phyloP scores from a whole-genome alignment of 2,888 invertebrate genomes.

The Sesia apiformis region DNA sequence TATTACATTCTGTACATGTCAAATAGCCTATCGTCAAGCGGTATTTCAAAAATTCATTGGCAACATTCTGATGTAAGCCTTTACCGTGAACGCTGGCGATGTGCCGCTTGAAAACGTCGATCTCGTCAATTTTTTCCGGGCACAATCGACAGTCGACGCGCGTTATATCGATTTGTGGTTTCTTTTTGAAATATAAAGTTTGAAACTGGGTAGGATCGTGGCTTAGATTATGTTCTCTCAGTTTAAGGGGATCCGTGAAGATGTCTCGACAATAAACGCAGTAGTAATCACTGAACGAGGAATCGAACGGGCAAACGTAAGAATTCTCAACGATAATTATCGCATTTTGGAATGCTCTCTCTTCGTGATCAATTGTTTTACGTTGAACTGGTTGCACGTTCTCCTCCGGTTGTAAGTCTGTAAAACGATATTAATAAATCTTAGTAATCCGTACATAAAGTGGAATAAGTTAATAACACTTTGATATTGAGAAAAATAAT shows the following conservation, averaged over 20 bases:
- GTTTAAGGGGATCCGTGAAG: slow-evolving; percentile 42
- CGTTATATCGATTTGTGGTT: slow-evolving; percentile 38
- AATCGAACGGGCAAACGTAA: slow-evolving; percentile 49
- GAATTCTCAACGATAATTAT: slow-evolving; percentile 44
- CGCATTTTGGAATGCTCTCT: slow-evolving; percentile 31
- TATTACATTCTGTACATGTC: slow-evolving; percentile 31
- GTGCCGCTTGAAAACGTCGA: slow-evolving; percentile 39
- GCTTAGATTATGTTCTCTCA: slow-evolving; percentile 40
- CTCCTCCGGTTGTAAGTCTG: slow-evolving; percentile 2
- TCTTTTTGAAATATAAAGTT: slow-evolving; percentile 34
- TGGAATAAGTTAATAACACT: no score
- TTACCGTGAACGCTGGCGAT: slow-evolving; percentile 29
- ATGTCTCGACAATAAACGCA: slow-evolving; percentile 49
- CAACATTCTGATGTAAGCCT: slow-evolving; percentile 17
- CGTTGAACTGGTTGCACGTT: neutral
- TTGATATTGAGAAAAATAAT: no score
- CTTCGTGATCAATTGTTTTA: slow-evolving; percentile 22
- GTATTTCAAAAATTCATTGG: slow-evolving; percentile 45
- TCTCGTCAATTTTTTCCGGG: slow-evolving; percentile 24
- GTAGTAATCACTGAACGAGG: slow-evolving; percentile 46
- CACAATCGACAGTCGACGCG: slow-evolving; percentile 53
- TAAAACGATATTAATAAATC: neutral
- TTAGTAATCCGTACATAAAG: no score
- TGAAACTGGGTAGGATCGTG: slow-evolving; percentile 30
- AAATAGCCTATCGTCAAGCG: slow-evolving; percentile 32